Conservation (phyloP, 2,888 invertebrate species). For the Labia minor region DNA sequence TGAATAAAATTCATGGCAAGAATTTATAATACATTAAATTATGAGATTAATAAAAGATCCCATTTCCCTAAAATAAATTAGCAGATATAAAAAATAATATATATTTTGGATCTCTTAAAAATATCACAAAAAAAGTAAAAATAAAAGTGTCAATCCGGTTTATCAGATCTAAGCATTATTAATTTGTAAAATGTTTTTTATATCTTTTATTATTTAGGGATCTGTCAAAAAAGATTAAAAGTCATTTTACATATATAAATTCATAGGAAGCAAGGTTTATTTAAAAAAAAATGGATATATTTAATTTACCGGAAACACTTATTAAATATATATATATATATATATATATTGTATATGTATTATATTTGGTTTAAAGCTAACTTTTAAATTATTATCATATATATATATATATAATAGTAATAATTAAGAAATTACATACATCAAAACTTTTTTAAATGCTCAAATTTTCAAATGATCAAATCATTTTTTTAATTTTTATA, state of each 20-base stretch:
- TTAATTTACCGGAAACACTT: neutral
- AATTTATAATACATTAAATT: neutral
- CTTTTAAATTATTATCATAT: neutral
- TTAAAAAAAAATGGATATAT: too few relatives aligned
- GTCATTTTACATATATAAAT: too few relatives aligned
- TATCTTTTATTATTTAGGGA: too few relatives aligned
- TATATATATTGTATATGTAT: too few relatives aligned
- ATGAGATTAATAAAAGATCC: neutral
- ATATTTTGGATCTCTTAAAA: neutral
- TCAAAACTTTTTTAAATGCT: neutral
- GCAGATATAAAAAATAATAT: neutral
- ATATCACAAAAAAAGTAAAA: neutral
- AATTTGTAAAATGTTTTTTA: too few relatives aligned
- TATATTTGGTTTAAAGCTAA: conserved; percentile 1
- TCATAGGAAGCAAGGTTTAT: neutral
- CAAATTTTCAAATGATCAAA: neutral
- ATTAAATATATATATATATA: neutral
- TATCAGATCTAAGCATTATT: neutral
- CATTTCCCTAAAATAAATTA: neutral
- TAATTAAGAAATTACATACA: neutral
- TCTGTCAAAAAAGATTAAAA: too few relatives aligned
- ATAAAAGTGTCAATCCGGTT: neutral
- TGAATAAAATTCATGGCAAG: neutral
- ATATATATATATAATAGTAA: neutral
- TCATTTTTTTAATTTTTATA: neutral